These are phyloP conservation scores for Hypsibius dujardini DNA, from an alignment of 1,140 invertebrate genomes.

Conservation along the genomic window DNA sequence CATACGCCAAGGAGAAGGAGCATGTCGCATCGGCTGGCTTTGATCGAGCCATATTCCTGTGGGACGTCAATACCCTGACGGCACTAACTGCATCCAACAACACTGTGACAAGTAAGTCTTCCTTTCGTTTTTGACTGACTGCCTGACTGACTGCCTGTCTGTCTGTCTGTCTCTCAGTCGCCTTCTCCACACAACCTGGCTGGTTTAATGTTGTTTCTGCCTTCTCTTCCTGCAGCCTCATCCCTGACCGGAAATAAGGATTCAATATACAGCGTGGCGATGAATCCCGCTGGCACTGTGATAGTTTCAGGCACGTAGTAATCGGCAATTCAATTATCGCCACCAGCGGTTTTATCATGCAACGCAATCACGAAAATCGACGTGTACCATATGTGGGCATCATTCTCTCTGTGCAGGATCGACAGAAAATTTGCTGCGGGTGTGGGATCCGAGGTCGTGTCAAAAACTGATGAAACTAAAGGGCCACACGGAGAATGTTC, in stretches of 20 bases:
- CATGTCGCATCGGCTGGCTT: constrained; percentile 91
- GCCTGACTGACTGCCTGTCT: constrained; percentile 20
- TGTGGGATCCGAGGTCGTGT: constrained; percentile 92
- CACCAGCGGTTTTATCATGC: neutral
- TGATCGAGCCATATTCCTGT: constrained; percentile 88
- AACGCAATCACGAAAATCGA: neutral
- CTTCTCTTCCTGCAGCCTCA: constrained; percentile 48
- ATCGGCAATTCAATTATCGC: neutral
- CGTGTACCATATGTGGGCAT: neutral
- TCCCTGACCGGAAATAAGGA: constrained; percentile 90
- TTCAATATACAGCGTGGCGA: constrained; percentile 94
- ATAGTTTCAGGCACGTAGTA: constrained; percentile 59
- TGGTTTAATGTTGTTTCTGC: neutral
- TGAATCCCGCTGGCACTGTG: constrained; percentile 87
- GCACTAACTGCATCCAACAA: constrained; percentile 94
- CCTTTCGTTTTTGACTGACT: constrained; percentile 18
- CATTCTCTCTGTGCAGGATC: constrained; percentile 36
- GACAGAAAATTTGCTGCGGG: constrained; percentile 79
- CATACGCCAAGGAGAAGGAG: constrained; percentile 94
- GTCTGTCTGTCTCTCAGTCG: neutral
- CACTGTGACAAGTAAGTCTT: constrained; percentile 74
- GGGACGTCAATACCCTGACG: constrained; percentile 96
- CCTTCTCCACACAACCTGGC: too few species aligned
- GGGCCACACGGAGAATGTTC: constrained; percentile 94
- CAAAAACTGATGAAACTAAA: constrained; percentile 88